These are phyloP conservation scores for Tortrix viridana DNA, from an alignment of 2,888 invertebrate species.

Conservation along the genomic window DNA sequence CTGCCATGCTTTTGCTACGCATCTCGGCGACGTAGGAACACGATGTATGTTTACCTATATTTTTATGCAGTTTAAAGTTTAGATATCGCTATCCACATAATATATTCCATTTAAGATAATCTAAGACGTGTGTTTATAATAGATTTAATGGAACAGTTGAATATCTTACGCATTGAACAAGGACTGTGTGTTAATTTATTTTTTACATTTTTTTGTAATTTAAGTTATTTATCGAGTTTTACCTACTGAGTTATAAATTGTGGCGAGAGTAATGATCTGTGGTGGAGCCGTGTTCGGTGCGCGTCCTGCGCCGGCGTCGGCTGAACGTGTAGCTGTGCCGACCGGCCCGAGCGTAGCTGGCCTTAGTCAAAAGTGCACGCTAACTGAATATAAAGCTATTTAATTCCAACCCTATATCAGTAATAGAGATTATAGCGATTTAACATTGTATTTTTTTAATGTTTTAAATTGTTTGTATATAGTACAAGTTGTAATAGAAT, in stretches of 20 bases:
- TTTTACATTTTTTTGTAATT: conserved; percentile 69
- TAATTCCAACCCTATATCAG: conserved; percentile 79
- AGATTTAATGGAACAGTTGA: conserved; percentile 70
- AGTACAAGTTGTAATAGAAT: conserved; percentile 81
- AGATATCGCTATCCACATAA: conserved; percentile 73
- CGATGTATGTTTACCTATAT: conserved; percentile 59
- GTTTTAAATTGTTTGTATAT: conserved; percentile 80
- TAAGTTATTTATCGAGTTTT: conserved; percentile 80
- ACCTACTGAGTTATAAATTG: conserved; percentile 59
- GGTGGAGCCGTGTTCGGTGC: background rate
- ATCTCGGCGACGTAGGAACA: conserved; percentile 72
- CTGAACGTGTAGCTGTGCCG: conserved; percentile 16
- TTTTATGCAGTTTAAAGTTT: conserved; percentile 64
- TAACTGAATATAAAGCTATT: conserved; percentile 67
- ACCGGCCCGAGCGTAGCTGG: conserved; percentile 52
- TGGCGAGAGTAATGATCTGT: conserved; percentile 69
- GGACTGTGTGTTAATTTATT: conserved; percentile 82
- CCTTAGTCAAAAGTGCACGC: conserved; percentile 80
- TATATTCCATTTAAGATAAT: conserved; percentile 79
- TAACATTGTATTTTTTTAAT: conserved; percentile 81
- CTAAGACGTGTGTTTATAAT: conserved; percentile 75
- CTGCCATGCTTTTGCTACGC: conserved; percentile 79
- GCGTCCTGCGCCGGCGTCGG: conserved; percentile 2
- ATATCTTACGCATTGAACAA: conserved; percentile 78
- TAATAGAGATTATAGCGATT: conserved; percentile 79